These are phyloP conservation scores for Hirudo medicinalis DNA, from an alignment of 1,140 invertebrate species.

Conservation along the genomic window DNA sequence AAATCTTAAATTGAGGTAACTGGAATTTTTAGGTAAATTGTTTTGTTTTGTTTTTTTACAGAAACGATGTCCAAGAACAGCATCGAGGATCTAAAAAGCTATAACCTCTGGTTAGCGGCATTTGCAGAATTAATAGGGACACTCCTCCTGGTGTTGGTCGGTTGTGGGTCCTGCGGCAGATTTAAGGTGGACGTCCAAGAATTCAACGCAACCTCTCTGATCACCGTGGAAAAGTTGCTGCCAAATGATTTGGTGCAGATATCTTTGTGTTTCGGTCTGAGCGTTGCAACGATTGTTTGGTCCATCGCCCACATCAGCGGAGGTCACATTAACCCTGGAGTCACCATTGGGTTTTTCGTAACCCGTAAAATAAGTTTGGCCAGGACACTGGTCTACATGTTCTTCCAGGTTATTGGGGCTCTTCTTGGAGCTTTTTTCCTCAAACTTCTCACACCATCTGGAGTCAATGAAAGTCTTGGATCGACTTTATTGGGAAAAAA, in stretches of 20 bases:
- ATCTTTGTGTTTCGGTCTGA: constrained; percentile 69
- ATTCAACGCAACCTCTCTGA: background rate
- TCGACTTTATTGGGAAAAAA: background rate
- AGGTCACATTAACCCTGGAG: constrained; percentile 36
- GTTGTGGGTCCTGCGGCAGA: constrained; percentile 10
- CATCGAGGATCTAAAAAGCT: constrained; percentile 1
- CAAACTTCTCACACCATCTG: constrained; percentile 43
- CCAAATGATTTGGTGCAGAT: constrained; percentile 56
- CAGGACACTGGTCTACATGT: constrained; percentile 49
- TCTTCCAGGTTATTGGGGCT: constrained; percentile 51
- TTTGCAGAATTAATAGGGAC: constrained; percentile 5
- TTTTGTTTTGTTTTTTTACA: too few species aligned
- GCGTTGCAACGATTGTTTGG: constrained; percentile 51
- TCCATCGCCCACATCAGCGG: constrained; percentile 34
- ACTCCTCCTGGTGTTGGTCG: constrained; percentile 4
- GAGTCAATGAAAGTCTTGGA: constrained; percentile 7
- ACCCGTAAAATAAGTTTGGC: constrained; percentile 63
- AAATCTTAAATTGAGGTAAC: too few species aligned
- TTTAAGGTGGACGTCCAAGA: background rate
- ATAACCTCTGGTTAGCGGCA: background rate
- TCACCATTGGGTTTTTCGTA: constrained; percentile 38
- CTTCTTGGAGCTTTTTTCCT: constrained; percentile 61
- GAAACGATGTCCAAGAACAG: constrained; percentile 4
- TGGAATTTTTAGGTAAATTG: too few species aligned
- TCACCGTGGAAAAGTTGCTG: constrained; percentile 47